phyloP scores from a whole-genome alignment of 2,113 vertebrate genomes.

The Petroica traversi region DNA sequence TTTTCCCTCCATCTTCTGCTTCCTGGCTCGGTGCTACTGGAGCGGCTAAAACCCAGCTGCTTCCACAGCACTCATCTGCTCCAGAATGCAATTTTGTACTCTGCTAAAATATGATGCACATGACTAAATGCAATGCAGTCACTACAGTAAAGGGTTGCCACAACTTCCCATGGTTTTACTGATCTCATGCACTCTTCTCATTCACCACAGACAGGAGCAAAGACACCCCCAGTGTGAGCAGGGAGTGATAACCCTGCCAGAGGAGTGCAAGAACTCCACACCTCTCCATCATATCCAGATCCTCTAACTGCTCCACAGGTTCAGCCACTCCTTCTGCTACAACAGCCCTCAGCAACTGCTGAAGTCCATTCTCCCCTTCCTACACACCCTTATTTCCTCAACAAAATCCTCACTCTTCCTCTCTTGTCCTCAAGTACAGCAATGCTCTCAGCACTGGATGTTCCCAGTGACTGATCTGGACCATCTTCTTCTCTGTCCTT shows the following conservation, averaged over 20 bases:
- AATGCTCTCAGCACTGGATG: background rate
- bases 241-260: accelerated
- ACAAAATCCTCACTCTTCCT: background rate
- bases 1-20: background rate
- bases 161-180: background rate
- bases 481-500: background rate
- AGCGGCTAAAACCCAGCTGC: conserved; percentile 16
- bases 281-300: background rate
- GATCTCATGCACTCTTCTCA: background rate
- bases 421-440: background rate
- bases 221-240: background rate
- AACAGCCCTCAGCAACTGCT: background rate
- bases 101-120: background rate
- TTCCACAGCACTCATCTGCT: background rate
- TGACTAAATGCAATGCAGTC: background rate
- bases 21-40: background rate
- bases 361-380: background rate
- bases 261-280: background rate
- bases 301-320: accelerated
- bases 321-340: background rate
- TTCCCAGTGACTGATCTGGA: background rate
- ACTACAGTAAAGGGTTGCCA: background rate
- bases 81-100: background rate
- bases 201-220: background rate
- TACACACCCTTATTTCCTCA: background rate